A percentile compares a stretch with the other conserved stretches of the same genome.
Conservation (phyloP, 53 echinoderm and acorn worm species). For the Arbacia lixula region DNA sequence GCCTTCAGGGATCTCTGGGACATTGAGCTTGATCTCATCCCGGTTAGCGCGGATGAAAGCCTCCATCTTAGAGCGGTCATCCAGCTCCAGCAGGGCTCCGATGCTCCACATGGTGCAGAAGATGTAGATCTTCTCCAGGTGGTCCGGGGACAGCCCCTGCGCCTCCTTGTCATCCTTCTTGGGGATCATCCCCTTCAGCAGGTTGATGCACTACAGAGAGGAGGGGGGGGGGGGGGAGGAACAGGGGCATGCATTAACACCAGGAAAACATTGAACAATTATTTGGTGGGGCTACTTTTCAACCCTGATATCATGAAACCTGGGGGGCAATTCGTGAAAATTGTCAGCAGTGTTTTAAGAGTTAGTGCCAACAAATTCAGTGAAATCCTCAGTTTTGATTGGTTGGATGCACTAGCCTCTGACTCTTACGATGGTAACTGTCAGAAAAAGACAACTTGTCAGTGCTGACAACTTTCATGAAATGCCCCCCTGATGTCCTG, state of each 20-base stretch:
- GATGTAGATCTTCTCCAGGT: constrained; percentile 91
- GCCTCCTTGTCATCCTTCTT: constrained; percentile 95
- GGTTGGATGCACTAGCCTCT: too few species aligned
- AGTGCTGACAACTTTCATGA: too few species aligned
- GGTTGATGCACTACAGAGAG: constrained; percentile 75
- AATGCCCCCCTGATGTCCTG: too few species aligned
- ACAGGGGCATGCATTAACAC: too few species aligned
- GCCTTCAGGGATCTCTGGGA: constrained; percentile 70
- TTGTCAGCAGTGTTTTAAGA: too few species aligned
- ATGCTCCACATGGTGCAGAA: constrained; percentile 98
- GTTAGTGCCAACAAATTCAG: too few species aligned
- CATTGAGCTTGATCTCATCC: constrained; percentile 84
- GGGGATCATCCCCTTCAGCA: constrained; percentile 89
- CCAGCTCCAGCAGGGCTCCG: constrained; percentile 92
- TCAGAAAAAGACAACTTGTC: too few species aligned
- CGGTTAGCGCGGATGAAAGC: constrained; percentile 78
- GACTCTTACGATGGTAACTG: too few species aligned
- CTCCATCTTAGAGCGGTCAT: constrained; percentile 91
- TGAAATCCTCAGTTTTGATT: too few species aligned
- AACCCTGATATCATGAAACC: constrained; percentile 78
- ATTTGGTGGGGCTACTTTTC: too few species aligned
- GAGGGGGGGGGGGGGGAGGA: neutral
- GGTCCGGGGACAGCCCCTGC: constrained; percentile 61
- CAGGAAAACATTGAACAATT: too few species aligned
- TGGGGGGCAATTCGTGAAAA: too few species aligned